Evolutionary conservation across 2,113 vertebrate genomes (phyloP).

Genomic region (Menidia beryllina): DNA sequence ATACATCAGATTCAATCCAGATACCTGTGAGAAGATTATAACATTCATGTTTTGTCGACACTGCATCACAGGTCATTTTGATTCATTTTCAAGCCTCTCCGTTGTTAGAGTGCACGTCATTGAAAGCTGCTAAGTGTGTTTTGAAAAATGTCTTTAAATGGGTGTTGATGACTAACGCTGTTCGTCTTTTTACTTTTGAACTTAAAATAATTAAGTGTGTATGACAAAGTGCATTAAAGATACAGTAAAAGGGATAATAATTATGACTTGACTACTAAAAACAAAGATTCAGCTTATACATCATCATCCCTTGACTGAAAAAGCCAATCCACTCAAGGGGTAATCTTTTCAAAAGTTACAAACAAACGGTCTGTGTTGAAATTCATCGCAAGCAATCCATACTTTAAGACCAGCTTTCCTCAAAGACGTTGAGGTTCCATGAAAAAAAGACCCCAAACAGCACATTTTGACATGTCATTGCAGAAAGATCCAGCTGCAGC

Average conservation of each 20-base stretch:
- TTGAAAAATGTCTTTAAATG: not conserved
- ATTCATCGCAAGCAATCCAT: not conserved
- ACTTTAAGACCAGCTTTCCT: not conserved
- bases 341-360: not conserved
- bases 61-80: slow-evolving; percentile 1
- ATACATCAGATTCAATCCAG: not conserved
- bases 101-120: not conserved
- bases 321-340: not conserved
- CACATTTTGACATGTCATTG: slow-evolving; percentile 63
- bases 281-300: not conserved
- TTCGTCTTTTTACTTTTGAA: not conserved
- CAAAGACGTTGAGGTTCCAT: not conserved
- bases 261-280: not conserved
- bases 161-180: not conserved
- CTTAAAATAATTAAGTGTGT: not conserved
- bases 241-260: not conserved
- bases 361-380: not conserved
- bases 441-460: not conserved
- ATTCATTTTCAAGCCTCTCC: not conserved
- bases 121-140: not conserved
- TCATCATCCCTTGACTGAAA: not conserved
- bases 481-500: slow-evolving; percentile 32
- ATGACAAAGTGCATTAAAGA: not conserved
- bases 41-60: not conserved
- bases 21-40: not conserved